A percentile compares a stretch with the other conserved stretches of the same genome.
These are phyloP conservation scores for Lagodon rhomboides DNA, from an alignment of 2,797 vertebrate genomes.

Conservation along the genomic window DNA sequence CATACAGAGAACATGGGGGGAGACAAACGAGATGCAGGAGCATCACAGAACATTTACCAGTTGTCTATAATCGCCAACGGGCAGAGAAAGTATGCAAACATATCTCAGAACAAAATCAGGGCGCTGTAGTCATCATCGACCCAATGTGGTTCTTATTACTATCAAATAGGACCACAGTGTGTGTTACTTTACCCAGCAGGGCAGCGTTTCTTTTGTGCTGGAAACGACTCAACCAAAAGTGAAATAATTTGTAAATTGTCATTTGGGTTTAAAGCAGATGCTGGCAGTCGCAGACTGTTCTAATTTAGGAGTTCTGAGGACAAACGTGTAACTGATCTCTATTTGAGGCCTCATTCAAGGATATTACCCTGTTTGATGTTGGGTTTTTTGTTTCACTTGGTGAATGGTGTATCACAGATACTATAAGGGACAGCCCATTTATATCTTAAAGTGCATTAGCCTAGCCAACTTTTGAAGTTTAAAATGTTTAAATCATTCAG, in stretches of 20 bases:
- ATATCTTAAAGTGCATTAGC: conserved; percentile 15
- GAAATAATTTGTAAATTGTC: conserved; percentile 76
- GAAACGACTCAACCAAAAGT: conserved; percentile 51
- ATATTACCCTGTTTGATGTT: conserved; percentile 48
- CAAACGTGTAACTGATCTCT: conserved; percentile 52
- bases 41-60: conserved; percentile 43
- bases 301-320: conserved; percentile 63
- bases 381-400: conserved; percentile 25
- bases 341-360: conserved; percentile 51
- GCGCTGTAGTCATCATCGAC: conserved; percentile 53
- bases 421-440: conserved; percentile 9
- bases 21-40: conserved; percentile 19
- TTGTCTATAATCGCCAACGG: conserved; percentile 63
- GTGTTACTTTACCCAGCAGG: conserved; percentile 61
- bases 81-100: conserved; percentile 60
- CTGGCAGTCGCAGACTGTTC: conserved; percentile 42
- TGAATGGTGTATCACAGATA: conserved; percentile 33
- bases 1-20: not conserved
- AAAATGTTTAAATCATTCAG: conserved; percentile 8
- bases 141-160: conserved; percentile 76
- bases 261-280: conserved; percentile 64
- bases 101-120: conserved; percentile 62
- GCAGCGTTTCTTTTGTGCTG: conserved; percentile 49
- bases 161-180: conserved; percentile 74
- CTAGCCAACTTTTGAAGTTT: conserved; percentile 7